A percentile compares a stretch with the other conserved stretches of the same genome.
These are phyloP conservation scores for Thymelicus lineola DNA, from an alignment of 2,888 invertebrate genomes.

Conservation along the genomic window DNA sequence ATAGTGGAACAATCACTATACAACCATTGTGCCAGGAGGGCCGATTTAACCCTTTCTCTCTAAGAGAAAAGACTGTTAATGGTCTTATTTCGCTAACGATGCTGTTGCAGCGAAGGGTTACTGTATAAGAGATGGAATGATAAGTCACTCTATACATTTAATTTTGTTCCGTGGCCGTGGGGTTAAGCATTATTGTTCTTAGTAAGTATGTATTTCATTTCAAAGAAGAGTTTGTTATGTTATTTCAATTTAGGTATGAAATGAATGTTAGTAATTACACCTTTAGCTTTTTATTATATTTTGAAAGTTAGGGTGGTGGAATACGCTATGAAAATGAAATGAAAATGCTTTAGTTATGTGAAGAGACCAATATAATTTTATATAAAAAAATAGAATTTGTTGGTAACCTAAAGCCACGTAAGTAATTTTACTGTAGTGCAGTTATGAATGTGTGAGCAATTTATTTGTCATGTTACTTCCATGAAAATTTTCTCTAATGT, in stretches of 20 bases:
- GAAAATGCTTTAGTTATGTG: no score
- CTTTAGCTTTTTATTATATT: no score
- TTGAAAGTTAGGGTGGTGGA: no score
- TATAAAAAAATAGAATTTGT: no score
- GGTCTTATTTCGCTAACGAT: conserved; percentile 84
- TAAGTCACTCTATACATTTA: conserved; percentile 77
- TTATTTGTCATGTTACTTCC: no score
- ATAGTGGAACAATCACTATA: conserved; percentile 47
- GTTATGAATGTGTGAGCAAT: no score
- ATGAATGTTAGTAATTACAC: no score
- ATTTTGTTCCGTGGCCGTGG: conserved; percentile 46
- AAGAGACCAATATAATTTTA: no score
- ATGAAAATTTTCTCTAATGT: no score
- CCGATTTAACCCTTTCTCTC: conserved; percentile 81
- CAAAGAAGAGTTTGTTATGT: background rate
- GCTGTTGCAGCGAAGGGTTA: conserved; percentile 67
- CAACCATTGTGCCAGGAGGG: conserved; percentile 78
- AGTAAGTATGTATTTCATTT: background rate
- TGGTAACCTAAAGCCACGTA: no score
- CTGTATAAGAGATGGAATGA: conserved; percentile 79
- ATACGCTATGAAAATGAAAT: no score
- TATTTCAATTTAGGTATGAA: background rate
- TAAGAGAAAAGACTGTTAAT: conserved; percentile 84
- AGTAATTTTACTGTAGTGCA: no score
- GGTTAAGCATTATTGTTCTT: conserved; percentile 9